phyloP scores from a whole-genome alignment of 2,888 invertebrate genomes.

The Melanophora roralis region DNA sequence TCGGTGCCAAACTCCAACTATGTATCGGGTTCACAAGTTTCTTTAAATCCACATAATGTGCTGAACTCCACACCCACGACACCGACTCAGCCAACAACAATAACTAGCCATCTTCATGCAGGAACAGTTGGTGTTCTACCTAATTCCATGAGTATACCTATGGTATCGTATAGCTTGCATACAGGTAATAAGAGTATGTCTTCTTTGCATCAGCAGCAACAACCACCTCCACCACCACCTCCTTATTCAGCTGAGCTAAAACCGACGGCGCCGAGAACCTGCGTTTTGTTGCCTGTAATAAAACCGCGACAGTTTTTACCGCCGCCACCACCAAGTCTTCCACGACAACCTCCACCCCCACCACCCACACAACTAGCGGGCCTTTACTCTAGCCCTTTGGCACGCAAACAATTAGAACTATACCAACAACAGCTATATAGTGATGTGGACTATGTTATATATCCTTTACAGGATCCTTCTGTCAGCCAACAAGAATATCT shows the following conservation, averaged over 20 bases:
- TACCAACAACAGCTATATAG: constrained; percentile 94
- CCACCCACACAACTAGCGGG: constrained; percentile 85
- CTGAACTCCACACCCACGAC: constrained; percentile 72
- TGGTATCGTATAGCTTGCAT: constrained; percentile 80
- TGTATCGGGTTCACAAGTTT: constrained; percentile 70
- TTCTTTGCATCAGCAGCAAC: constrained; percentile 75
- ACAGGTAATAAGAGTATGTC: constrained; percentile 82
- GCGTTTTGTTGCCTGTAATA: constrained; percentile 81
- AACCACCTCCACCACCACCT: constrained; percentile 74
- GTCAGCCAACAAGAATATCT: constrained; percentile 94
- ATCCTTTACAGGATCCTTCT: constrained; percentile 92
- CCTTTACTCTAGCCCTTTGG: constrained; percentile 83
- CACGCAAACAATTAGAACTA: constrained; percentile 88
- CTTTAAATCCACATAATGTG: constrained; percentile 63
- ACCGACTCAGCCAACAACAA: constrained; percentile 66
- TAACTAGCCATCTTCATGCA: constrained; percentile 55
- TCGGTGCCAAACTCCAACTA: constrained; percentile 73
- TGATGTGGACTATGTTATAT: constrained; percentile 94
- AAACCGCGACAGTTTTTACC: constrained; percentile 81
- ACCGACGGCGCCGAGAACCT: constrained; percentile 78
- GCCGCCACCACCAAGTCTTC: constrained; percentile 84
- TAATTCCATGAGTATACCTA: constrained; percentile 76
- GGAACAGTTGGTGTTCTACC: constrained; percentile 64
- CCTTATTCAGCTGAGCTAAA: constrained; percentile 78
- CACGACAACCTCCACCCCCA: constrained; percentile 80